Conservation (phyloP, 2,113 vertebrate genomes). For the Alosa alosa region DNA sequence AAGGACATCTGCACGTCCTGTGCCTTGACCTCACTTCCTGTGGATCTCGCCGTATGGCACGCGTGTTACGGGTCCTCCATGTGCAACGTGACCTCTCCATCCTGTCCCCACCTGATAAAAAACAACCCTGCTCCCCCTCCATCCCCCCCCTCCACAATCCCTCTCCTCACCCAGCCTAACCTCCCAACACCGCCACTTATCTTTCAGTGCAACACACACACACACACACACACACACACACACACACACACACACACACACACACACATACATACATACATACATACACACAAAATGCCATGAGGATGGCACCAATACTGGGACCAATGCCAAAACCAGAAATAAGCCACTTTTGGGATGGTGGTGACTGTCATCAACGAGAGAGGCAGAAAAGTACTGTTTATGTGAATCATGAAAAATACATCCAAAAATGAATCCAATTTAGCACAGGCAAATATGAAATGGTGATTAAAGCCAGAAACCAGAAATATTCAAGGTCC, state of each 20-base stretch:
- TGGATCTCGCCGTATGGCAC: background rate
- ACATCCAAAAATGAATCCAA: background rate
- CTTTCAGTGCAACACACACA: background rate
- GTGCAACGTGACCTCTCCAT: constrained; percentile 55
- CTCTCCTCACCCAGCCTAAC: too few species aligned
- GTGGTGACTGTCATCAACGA: background rate
- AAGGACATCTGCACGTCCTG: constrained; percentile 24
- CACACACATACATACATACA: too few species aligned
- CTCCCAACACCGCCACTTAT: too few species aligned
- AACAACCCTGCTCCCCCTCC: background rate
- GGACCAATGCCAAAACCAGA: background rate
- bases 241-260: background rate
- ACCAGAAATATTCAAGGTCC: background rate
- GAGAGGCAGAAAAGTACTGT: background rate
- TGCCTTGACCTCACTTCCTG: constrained; percentile 20
- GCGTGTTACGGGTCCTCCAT: background rate
- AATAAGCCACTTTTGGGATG: background rate
- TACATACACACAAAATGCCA: background rate
- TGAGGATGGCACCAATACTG: background rate
- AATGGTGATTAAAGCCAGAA: background rate
- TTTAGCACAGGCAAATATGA: background rate
- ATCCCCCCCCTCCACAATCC: too few species aligned
- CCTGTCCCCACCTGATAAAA: constrained; percentile 44
- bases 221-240: background rate
- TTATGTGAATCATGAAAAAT: background rate